These are phyloP conservation scores for Drosophila subquinaria DNA, from an alignment of 2,888 invertebrate species.

Conservation along the genomic window DNA sequence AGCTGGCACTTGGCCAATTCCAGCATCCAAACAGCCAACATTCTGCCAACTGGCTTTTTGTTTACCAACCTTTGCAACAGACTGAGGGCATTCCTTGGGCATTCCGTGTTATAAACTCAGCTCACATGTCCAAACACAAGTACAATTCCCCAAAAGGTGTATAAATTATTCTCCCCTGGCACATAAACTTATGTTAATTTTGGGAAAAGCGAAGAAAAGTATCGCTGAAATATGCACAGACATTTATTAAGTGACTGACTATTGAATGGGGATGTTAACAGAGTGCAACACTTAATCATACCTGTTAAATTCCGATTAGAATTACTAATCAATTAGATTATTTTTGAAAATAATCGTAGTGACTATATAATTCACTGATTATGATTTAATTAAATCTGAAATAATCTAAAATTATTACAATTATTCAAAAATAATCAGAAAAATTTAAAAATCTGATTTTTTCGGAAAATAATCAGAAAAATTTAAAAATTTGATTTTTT, in stretches of 20 bases:
- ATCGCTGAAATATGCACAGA: constrained; percentile 7
- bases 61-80: constrained; percentile 68
- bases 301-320: no score
- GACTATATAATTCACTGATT: no score
- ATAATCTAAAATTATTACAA: no score
- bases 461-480: no score
- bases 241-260: constrained; percentile 4
- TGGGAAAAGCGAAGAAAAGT: background rate
- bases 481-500: no score
- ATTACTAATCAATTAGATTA: no score
- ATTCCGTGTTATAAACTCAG: background rate
- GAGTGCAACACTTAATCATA: background rate
- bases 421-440: no score
- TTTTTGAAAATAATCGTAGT: no score
- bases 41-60: constrained; percentile 53
- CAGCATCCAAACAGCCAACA: constrained; percentile 35
- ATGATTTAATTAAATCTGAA: no score
- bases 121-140: constrained; percentile 10
- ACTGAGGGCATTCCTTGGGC: constrained; percentile 44
- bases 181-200: constrained; percentile 2
- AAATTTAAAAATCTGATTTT: no score
- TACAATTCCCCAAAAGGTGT: constrained; percentile 1
- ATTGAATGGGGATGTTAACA: background rate
- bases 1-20: constrained; percentile 68
- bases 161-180: constrained; percentile 2